Percentiles rank a stretch among this genome's conserved stretches.
These are phyloP conservation scores for Alouatta palliata DNA, from an alignment of 2,113 vertebrate species.

Conservation along the genomic window DNA sequence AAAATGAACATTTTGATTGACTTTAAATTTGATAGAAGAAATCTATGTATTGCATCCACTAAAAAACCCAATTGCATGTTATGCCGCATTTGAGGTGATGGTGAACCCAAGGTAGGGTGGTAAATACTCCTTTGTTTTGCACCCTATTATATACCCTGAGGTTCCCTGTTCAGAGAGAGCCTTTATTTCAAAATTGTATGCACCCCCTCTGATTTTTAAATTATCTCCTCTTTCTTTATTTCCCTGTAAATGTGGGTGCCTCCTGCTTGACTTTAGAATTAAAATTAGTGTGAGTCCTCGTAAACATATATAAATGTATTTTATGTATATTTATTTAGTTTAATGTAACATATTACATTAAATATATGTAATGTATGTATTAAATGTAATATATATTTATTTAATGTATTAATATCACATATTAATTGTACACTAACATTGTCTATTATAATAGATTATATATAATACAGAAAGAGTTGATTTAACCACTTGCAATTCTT, in stretches of 20 bases:
- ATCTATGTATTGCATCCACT: rapidly evolving
- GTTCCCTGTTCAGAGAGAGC: neutral
- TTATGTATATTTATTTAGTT: neutral
- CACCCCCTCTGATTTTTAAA: neutral
- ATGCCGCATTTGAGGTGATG: rapidly evolving
- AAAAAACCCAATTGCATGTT: neutral
- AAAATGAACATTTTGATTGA: neutral
- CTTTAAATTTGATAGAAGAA: neutral
- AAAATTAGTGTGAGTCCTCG: neutral
- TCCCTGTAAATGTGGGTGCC: neutral
- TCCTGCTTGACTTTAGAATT: neutral
- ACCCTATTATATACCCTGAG: too few species aligned
- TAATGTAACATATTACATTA: neutral
- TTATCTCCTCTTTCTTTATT: neutral
- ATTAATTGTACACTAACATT: neutral
- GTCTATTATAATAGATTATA: too few species aligned
- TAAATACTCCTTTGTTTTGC: neutral
- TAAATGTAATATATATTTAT: neutral
- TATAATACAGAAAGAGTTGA: too few species aligned
- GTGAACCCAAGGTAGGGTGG: rapidly evolving
- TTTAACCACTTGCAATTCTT: neutral
- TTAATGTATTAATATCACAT: neutral
- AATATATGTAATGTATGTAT: neutral
- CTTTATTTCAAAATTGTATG: neutral
- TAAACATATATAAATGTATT: neutral